Conservation (phyloP, 1,140 invertebrate species). For the Hermatobates lingyangjiaoensis region DNA sequence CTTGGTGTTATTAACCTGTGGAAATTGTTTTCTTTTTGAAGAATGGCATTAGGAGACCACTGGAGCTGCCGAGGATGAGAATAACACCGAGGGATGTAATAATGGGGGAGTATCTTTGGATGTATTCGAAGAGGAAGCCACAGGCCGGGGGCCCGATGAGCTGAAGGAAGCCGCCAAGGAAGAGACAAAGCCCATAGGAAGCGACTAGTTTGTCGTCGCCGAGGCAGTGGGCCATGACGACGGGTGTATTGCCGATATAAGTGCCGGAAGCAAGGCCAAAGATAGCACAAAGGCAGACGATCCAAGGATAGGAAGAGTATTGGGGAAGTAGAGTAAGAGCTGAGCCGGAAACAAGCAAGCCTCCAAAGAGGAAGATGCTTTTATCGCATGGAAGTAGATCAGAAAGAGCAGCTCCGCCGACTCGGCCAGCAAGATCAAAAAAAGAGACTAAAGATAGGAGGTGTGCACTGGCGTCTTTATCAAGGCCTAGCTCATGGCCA, state of each 20-base stretch:
- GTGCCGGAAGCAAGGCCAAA: constrained; percentile 67
- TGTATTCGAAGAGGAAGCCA: constrained; percentile 40
- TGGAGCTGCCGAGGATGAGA: constrained; percentile 40
- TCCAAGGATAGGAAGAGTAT: constrained; percentile 25
- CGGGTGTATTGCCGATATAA: constrained; percentile 66
- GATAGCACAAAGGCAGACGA: constrained; percentile 46
- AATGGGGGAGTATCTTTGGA: constrained; percentile 43
- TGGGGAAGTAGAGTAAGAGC: constrained; percentile 47
- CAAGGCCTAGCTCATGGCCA: constrained; percentile 42
- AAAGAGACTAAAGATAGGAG: constrained; percentile 57
- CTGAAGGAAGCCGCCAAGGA: constrained; percentile 62
- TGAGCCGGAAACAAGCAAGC: constrained; percentile 52
- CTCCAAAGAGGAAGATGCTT: constrained; percentile 59
- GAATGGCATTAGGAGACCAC: constrained; percentile 55
- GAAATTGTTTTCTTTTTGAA: too few species aligned
- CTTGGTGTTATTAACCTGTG: too few species aligned
- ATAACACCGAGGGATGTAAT: constrained; percentile 50
- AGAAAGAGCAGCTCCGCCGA: constrained; percentile 61
- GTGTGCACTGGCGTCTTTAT: constrained; percentile 43
- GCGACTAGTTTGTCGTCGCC: constrained; percentile 62
- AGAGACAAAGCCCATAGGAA: constrained; percentile 65
- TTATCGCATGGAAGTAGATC: constrained; percentile 52
- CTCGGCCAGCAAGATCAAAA: constrained; percentile 56
- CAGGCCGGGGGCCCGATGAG: constrained; percentile 59
- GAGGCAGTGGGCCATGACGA: constrained; percentile 68